Evolutionary conservation across 1,140 invertebrate genomes (phyloP).

Genomic region (Lasioglossum albipes): DNA sequence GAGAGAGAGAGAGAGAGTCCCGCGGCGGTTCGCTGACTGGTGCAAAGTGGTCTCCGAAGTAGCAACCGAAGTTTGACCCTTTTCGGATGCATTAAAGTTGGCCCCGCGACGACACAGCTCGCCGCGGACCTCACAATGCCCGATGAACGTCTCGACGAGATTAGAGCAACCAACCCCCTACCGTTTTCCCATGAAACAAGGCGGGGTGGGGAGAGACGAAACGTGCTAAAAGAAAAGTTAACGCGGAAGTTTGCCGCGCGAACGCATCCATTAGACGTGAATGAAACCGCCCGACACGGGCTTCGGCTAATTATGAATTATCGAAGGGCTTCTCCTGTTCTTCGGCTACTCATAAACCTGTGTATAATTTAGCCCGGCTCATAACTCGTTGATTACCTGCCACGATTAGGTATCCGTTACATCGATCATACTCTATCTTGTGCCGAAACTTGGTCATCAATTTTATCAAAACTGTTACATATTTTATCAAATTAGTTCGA

Average conservation of each 20-base stretch:
- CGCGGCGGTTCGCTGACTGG: conserved; percentile 36
- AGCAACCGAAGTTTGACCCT: conserved; percentile 61
- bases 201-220: background rate
- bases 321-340: conserved; percentile 13
- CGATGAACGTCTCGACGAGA: conserved; percentile 32
- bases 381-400: background rate
- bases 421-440: too few relatives aligned
- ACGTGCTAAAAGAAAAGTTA: conserved; percentile 46
- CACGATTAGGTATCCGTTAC: background rate
- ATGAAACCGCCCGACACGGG: conserved; percentile 20
- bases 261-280: conserved; percentile 37
- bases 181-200: background rate
- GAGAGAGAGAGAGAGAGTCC: background rate
- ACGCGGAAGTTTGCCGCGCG: conserved; percentile 51
- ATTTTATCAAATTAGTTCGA: too few relatives aligned
- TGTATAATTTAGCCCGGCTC: conserved; percentile 20
- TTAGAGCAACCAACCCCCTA: conserved; percentile 20
- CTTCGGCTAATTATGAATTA: conserved; percentile 33
- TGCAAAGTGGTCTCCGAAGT: conserved; percentile 58
- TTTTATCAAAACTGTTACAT: too few relatives aligned
- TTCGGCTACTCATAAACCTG: background rate
- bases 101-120: conserved; percentile 42
- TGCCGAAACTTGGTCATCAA: too few relatives aligned
- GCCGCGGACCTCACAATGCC: conserved; percentile 39
- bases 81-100: conserved; percentile 66